Conservation (phyloP, 2,113 vertebrate genomes). For the Malurus melanocephalus region DNA sequence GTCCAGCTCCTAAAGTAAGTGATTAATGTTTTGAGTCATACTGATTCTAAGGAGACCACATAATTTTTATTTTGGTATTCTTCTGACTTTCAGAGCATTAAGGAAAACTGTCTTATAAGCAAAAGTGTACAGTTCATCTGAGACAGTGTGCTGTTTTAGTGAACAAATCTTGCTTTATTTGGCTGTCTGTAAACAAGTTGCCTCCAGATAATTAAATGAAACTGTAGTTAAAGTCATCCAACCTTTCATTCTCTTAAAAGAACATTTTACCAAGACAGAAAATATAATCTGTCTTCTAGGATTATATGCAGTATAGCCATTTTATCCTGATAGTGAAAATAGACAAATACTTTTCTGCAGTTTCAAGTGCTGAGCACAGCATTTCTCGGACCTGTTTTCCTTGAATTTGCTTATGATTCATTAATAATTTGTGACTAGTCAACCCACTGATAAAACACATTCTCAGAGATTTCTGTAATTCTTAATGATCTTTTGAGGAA, state of each 20-base stretch:
- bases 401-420: neutral
- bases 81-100: neutral
- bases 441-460: neutral
- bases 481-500: neutral
- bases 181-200: neutral
- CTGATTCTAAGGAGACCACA: neutral
- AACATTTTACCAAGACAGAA: neutral
- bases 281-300: neutral
- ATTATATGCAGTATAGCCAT: neutral
- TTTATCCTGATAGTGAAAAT: neutral
- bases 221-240: neutral
- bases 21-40: constrained; percentile 22
- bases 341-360: neutral
- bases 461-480: neutral
- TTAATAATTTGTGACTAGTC: neutral
- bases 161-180: neutral
- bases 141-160: neutral
- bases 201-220: neutral
- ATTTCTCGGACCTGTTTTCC: neutral
- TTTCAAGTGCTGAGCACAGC: neutral
- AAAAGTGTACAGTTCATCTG: neutral
- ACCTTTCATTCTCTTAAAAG: neutral
- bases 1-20: neutral
- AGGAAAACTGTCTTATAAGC: neutral
- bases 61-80: constrained; percentile 12